A percentile compares a stretch with the other conserved stretches of the same genome.
phyloP scores from a whole-genome alignment of 2,888 invertebrate species.

The Lithophane socia region DNA sequence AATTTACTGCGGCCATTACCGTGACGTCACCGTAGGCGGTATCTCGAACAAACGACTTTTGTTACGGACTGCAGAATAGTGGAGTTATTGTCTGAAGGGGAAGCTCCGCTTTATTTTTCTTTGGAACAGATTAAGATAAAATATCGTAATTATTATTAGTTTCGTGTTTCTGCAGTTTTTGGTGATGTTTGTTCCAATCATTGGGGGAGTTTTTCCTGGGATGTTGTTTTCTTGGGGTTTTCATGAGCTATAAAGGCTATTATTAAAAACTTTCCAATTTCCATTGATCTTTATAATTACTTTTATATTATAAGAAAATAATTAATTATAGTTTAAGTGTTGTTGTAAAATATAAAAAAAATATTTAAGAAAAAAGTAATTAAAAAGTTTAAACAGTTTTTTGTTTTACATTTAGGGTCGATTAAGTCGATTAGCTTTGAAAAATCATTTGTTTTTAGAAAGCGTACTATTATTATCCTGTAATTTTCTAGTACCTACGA shows the following conservation, averaged over 20 bases:
- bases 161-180: slow-evolving; percentile 51
- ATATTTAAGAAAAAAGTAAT: not conserved
- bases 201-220: slow-evolving; percentile 2
- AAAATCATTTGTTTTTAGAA: not conserved
- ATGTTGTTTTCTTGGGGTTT: not conserved
- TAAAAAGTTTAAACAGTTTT: too few relatives aligned
- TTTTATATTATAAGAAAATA: not conserved
- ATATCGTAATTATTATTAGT: slow-evolving; percentile 62
- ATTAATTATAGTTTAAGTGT: too few relatives aligned
- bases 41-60: slow-evolving; percentile 72
- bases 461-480: not conserved
- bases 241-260: not conserved
- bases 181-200: slow-evolving; percentile 10
- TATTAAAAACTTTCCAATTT: not conserved
- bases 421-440: not conserved
- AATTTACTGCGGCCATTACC: slow-evolving; percentile 74
- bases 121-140: slow-evolving; percentile 59
- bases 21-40: slow-evolving; percentile 72
- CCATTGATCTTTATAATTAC: not conserved
- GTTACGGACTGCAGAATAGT: slow-evolving; percentile 69
- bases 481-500: not conserved
- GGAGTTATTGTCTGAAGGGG: slow-evolving; percentile 59
- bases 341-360: not conserved
- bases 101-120: slow-evolving; percentile 60
- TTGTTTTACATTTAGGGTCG: not conserved